Conservation (phyloP, 2,797 vertebrate species). For the Xerus rutilus region DNA sequence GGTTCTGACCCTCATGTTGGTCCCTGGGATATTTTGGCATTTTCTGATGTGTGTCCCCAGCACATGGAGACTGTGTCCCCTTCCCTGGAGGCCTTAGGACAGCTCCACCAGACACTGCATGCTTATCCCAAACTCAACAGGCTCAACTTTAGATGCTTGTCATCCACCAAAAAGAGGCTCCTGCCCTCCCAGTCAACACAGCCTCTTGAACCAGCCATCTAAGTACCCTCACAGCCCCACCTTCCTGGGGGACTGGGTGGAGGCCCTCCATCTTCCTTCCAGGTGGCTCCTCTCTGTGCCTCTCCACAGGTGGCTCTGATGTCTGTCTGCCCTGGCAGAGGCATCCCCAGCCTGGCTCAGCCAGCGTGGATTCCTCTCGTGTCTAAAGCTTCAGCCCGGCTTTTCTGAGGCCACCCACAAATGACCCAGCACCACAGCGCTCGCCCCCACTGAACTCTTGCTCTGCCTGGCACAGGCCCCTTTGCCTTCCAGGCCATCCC, state of each 20-base stretch:
- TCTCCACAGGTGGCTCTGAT: background rate
- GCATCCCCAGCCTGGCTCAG: background rate
- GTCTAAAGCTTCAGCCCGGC: background rate
- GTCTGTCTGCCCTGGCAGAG: background rate
- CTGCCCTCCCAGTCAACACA: background rate
- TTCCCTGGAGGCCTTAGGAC: background rate
- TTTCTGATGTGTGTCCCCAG: background rate
- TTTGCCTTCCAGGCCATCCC: background rate
- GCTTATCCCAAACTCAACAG: background rate
- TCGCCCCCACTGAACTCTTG: background rate
- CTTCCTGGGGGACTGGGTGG: background rate
- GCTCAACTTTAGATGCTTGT: background rate
- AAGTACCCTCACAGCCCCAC: background rate
- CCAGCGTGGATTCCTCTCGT: background rate
- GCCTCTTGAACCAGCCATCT: background rate
- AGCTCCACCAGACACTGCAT: background rate
- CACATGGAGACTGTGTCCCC: background rate
- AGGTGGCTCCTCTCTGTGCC: background rate
- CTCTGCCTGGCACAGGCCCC: rapidly evolving
- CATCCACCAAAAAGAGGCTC: background rate
- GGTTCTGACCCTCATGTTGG: background rate
- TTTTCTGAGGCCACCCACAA: background rate
- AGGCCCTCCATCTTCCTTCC: background rate
- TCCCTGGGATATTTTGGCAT: background rate
- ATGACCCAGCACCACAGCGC: rapidly evolving